Percentiles rank a stretch among this genome's conserved stretches.
phyloP scores from a whole-genome alignment of 2,113 vertebrate species.

The Scartelaos histophorus region DNA sequence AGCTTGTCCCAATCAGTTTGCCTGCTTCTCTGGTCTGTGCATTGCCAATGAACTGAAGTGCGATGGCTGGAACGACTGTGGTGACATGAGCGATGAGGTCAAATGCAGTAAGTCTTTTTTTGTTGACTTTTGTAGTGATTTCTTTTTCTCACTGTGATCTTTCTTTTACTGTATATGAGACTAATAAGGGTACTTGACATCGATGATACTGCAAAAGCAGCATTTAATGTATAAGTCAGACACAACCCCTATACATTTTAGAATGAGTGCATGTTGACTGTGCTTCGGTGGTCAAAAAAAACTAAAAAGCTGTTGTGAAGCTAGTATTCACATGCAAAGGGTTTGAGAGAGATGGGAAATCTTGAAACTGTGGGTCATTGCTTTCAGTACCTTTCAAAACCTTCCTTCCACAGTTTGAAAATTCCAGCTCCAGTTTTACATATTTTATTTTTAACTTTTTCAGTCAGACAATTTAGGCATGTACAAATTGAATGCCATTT shows the following conservation, averaged over 20 bases:
- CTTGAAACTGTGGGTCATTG: neutral
- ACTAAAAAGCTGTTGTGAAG: too few relatives aligned
- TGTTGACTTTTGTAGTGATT: neutral
- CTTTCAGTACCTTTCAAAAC: too few relatives aligned
- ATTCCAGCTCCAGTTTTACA: neutral
- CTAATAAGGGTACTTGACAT: neutral
- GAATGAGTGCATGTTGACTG: too few relatives aligned
- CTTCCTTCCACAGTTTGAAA: neutral
- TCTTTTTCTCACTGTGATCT: neutral
- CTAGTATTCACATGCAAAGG: too few relatives aligned
- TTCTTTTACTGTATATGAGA: too few relatives aligned
- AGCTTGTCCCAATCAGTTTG: constrained; percentile 77
- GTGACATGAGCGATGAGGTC: constrained; percentile 78
- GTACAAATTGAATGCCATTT: constrained; percentile 13
- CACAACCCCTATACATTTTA: too few relatives aligned
- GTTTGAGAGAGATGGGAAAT: neutral
- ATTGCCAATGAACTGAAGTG: constrained; percentile 62
- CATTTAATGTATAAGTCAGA: neutral
- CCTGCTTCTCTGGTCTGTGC: constrained; percentile 71
- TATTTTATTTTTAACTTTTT: neutral
- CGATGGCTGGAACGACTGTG: constrained; percentile 81
- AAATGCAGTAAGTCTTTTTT: constrained; percentile 68
- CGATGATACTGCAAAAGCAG: neutral
- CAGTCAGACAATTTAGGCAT: neutral
- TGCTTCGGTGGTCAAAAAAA: too few relatives aligned